Evolutionary conservation across 2,888 invertebrate species (phyloP).

Genomic region (Hyalella azteca): DNA sequence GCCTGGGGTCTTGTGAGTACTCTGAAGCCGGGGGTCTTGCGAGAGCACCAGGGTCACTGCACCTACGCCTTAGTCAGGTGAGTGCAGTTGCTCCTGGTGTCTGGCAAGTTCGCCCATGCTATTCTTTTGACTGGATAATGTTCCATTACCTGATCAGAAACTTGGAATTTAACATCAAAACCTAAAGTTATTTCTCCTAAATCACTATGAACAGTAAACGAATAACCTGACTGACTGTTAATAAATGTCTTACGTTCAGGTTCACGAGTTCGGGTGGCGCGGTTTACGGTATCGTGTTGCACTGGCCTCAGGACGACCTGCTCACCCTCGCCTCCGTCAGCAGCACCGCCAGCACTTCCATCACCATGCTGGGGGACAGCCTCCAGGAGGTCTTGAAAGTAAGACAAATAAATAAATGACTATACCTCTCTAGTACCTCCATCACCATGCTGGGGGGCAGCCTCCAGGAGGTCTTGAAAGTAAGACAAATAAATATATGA

Average conservation of each 20-base stretch:
- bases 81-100: no score
- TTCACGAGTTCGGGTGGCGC: slow-evolving; percentile 43
- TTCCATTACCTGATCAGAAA: no score
- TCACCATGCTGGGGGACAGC: slow-evolving; percentile 46
- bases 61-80: no score
- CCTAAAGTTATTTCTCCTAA: no score
- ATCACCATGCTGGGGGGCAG: slow-evolving; percentile 46
- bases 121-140: no score
- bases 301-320: slow-evolving; percentile 49
- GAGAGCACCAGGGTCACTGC: neutral
- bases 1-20: neutral
- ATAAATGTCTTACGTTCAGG: no score
- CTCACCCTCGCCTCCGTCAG: slow-evolving; percentile 44
- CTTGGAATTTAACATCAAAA: no score
- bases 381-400: neutral
- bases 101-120: no score
- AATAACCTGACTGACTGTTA: no score
- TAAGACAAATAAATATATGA: neutral
- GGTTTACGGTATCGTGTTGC: slow-evolving; percentile 56
- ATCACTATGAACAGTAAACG: no score
- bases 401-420: neutral
- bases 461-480: neutral
- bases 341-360: slow-evolving; percentile 33
- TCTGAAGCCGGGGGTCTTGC: neutral
- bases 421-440: slow-evolving; percentile 26